Evolutionary conservation across 2,888 invertebrate genomes (phyloP), one percentile per base, ranked within the genome.

Genomic region (Ophioninae sp.): DNA sequence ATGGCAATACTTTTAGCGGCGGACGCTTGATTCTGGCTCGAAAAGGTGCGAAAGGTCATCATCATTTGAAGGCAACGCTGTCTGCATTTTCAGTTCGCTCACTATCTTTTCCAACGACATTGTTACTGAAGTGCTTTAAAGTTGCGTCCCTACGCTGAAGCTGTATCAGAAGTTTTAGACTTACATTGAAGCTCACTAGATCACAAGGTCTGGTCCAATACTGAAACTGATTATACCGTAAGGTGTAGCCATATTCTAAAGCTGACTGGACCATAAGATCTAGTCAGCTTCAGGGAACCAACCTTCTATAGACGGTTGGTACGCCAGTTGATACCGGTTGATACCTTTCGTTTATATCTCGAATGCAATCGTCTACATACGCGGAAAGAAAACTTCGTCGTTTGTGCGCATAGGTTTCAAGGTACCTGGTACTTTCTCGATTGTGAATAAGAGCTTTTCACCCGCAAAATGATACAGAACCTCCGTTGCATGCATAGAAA

Each of bases 41-140:
- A 76, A 81, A 73, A 72, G 75, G 41, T 58, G 39, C n/a, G 20
- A 37, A 61, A 39, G 72, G 68, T 23, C 63, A 75, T 75, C 71
- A 71, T 81, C 79, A 81, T 81, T 84, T 67, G 75, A 67, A 73
- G n/a, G 81, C 81, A 79, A 81, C 79, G 79, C 81, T 51, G 72
- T 81, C 37, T 72, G 3, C 13, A 51, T 51, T 68, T 73, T 81
- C 61, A 39, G 22, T 64, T 58, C 69, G 64, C 71, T 79, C 67
- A 67, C 78, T 79, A 37, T 22, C 58, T 23, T 67, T 78, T 13
- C 22, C 64, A 58, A 58, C 30, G 64, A 22, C 41, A 41, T 37
- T 41, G 23, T 6, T 22, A 22, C 59, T n/a, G 23, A 64, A 17
- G 41, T 17, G 30, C 44, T 30, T 68, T 17, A 23, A 37, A 58